Evolutionary conservation across 2,888 invertebrate genomes (phyloP).

Genomic region (Nebria brevicollis): DNA sequence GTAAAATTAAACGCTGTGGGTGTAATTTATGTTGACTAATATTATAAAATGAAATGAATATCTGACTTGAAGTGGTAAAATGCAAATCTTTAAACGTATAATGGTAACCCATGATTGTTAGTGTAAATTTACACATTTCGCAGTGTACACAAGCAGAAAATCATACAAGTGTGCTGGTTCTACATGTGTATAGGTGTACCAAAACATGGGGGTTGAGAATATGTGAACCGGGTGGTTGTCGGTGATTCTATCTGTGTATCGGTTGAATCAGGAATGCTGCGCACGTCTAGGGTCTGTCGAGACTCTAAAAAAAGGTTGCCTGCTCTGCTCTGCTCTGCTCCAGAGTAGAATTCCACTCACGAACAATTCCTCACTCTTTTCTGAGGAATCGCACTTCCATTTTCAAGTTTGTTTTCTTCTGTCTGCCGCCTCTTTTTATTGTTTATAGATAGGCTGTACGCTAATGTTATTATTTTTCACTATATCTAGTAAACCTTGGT

Average conservation of each 20-base stretch:
- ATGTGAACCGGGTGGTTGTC: neutral
- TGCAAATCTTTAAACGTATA: no score
- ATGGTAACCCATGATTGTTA: neutral
- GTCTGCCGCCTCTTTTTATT: constrained; percentile 48
- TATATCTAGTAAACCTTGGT: constrained; percentile 22
- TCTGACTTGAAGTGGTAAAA: no score
- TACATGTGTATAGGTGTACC: neutral
- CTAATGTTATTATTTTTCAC: constrained; percentile 61
- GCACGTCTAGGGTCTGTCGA: constrained; percentile 33
- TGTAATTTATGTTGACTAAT: no score
- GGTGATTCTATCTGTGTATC: constrained; percentile 15
- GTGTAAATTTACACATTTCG: neutral
- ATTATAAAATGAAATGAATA: no score
- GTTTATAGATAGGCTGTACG: constrained; percentile 55
- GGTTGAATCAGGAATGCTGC: constrained; percentile 23
- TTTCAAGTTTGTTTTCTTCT: constrained; percentile 58
- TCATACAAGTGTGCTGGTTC: neutral
- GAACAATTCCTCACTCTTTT: constrained; percentile 61
- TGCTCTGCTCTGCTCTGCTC: neutral
- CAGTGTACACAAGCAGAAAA: neutral
- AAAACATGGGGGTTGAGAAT: neutral
- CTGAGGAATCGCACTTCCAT: constrained; percentile 58
- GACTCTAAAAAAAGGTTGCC: constrained; percentile 17
- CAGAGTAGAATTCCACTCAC: constrained; percentile 53
- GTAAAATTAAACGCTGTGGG: no score